phyloP scores from a whole-genome alignment of 2,888 invertebrate genomes.

The Metellina segmentata region DNA sequence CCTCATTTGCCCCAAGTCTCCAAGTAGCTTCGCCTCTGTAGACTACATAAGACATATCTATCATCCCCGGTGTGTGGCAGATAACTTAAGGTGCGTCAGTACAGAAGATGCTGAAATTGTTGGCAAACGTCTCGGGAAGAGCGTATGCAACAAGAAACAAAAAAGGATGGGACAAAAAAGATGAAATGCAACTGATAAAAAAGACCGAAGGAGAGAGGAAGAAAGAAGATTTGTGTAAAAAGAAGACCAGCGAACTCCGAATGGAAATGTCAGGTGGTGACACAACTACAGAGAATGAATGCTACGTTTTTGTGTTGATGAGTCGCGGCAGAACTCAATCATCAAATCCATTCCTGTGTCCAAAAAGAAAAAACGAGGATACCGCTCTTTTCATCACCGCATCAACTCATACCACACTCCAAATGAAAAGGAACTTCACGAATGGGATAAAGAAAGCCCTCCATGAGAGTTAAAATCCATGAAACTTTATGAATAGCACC shows the following conservation, averaged over 20 bases:
- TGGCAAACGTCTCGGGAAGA: background rate
- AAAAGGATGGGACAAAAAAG: background rate
- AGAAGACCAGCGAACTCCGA: background rate
- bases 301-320: background rate
- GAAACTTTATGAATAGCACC: no score
- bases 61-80: background rate
- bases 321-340: background rate
- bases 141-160: background rate
- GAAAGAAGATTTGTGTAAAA: background rate
- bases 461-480: no score
- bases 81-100: background rate
- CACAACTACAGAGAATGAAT: no score
- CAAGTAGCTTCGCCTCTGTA: no score
- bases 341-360: background rate
- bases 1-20: no score
- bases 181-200: background rate
- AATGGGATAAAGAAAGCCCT: no score
- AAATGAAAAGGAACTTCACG: background rate
- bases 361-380: background rate
- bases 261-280: background rate
- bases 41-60: no score
- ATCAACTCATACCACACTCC: background rate
- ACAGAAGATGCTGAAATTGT: background rate
- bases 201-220: background rate
- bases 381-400: background rate